Conservation (phyloP, 1,140 invertebrate genomes). For the Trissolcus basalis region DNA sequence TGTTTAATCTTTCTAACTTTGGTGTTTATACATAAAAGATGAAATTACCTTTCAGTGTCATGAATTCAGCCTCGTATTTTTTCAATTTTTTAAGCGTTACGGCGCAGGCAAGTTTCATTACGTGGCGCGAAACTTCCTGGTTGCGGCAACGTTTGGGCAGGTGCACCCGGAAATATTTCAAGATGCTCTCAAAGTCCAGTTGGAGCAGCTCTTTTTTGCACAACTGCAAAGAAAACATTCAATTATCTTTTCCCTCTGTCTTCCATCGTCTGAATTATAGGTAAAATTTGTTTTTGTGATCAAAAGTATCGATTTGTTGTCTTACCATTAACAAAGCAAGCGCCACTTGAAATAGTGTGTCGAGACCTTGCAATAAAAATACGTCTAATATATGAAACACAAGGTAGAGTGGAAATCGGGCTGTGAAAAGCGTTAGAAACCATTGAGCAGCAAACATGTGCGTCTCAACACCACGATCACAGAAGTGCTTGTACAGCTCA, state of each 20-base stretch:
- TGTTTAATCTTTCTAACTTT: neutral
- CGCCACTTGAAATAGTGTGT: constrained; percentile 97
- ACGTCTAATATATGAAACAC: constrained; percentile 98
- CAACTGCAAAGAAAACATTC: constrained; percentile 76
- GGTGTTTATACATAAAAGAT: constrained; percentile 73
- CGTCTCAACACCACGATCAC: constrained; percentile 92
- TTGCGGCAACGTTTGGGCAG: constrained; percentile 96
- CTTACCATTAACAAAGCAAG: constrained; percentile 91
- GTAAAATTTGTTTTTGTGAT: neutral
- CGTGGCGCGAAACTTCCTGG: constrained; percentile 90
- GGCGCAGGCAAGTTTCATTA: constrained; percentile 92
- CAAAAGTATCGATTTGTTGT: neutral
- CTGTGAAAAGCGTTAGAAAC: constrained; percentile 99
- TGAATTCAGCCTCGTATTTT: constrained; percentile 97
- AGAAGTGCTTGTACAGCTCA: constrained; percentile 93
- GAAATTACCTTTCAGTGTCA: constrained; percentile 84
- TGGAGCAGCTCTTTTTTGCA: constrained; percentile 95
- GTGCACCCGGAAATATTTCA: constrained; percentile 95
- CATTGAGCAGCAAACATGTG: constrained; percentile 99
- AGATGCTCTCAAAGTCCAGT: constrained; percentile 95
- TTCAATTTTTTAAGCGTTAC: constrained; percentile 96
- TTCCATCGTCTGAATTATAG: neutral
- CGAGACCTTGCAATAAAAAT: constrained; percentile 94
- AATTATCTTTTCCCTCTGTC: neutral
- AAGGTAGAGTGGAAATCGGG: constrained; percentile 97